Base-by-base conservation (phyloP, 1,140 invertebrate species). In the Zaprionus ornatus region DNA sequence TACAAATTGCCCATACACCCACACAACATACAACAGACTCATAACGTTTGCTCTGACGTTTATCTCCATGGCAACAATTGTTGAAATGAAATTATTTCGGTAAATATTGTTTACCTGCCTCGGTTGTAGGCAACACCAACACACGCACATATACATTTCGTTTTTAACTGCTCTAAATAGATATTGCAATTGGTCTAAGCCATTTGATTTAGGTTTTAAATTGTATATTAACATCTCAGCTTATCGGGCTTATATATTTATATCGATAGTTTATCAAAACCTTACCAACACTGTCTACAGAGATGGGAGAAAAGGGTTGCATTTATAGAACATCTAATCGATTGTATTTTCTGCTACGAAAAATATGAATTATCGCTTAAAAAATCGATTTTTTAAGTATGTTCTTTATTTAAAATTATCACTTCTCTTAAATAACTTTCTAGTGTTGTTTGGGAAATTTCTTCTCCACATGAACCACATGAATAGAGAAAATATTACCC, bases 41-140 rank as follows among this genome's bases (percentile, higher is more conserved):
- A 54, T 64, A 25, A 17, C 23, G 27, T 25, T 45, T 37, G 29
- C 45, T 40, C 64, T 62, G 32, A 48, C 19, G 59, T 32, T 68
- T 62, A 40, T 74, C 12, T 21, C 71, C 57, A 61, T 48, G 29
- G 13, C 71, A 69, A 48, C 57, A 48, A 57, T 69, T 62, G 19
- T 61, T 9, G 4, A 45, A 45, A 62, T 40, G 17, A 48, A 56
- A 69, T 50, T 27, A 27, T 27, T 55, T 27, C 10, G 6, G n/a
- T n/a, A 29, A 55, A 17, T 55, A 55, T 55, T 55, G 52, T 50
- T 50, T 21, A 21, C 19, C 19, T 21, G 45, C 4, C 10, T 13
- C 19, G 45, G 19, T 23, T 4, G 10, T 23, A 13, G 45, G 19
- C 45, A 17, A 54, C 13, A 40, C 37, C 13, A 13, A 40, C n/a